These are phyloP conservation scores for Lithophane ornitopus DNA, from an alignment of 2,888 invertebrate species.

Conservation along the genomic window DNA sequence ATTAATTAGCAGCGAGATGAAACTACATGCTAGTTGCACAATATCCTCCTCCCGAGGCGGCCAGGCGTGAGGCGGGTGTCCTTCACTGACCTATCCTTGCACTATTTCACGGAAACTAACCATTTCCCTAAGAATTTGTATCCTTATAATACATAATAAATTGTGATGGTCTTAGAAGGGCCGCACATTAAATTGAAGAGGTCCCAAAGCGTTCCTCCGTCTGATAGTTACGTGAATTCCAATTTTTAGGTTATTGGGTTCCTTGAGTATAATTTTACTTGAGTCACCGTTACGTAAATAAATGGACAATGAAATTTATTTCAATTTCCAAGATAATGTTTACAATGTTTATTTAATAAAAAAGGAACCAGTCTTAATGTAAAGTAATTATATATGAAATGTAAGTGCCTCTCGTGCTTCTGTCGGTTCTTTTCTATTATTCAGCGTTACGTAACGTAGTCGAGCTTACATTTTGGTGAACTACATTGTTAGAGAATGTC, in stretches of 20 bases:
- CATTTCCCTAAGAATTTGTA: conserved; percentile 70
- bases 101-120: conserved; percentile 68
- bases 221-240: conserved; percentile 45
- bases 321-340: no score
- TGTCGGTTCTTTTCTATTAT: conserved; percentile 22
- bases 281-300: conserved; percentile 22
- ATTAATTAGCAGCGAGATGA: conserved; percentile 85
- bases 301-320: no score
- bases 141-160: conserved; percentile 66
- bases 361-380: background rate
- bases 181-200: conserved; percentile 61
- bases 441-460: conserved; percentile 2
- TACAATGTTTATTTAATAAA: no score
- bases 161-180: conserved; percentile 66
- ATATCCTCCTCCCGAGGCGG: conserved; percentile 63
- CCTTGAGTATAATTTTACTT: conserved; percentile 40
- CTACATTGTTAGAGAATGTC: background rate
- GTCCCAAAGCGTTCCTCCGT: conserved; percentile 43
- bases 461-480: background rate
- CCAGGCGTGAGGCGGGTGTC: conserved; percentile 26
- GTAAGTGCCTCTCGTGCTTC: background rate
- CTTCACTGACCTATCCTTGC: conserved; percentile 60
- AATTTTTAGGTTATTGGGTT: conserved; percentile 46
- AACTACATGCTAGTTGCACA: conserved; percentile 80
- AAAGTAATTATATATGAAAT: conserved; percentile 26